Base-by-base conservation (phyloP, 92 coral and sea anemone species). In the Anthopleura xanthogrammica region DNA sequence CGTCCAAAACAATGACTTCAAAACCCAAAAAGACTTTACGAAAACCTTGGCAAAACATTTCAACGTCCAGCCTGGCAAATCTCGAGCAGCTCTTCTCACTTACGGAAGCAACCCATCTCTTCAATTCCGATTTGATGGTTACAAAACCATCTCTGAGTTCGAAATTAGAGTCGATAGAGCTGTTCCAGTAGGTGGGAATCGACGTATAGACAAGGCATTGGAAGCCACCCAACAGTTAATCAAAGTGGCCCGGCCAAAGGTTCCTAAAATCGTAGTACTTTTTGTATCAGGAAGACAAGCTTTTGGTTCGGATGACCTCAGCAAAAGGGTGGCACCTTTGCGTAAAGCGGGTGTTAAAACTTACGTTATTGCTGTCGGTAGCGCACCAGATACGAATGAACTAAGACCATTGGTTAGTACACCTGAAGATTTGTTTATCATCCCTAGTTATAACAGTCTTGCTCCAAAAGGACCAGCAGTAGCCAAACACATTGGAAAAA, bases 241-340 rank as follows among this genome's bases (percentile, higher is more conserved):
- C 66, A 73, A 78, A 10, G 85, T 72, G 29, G 88, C 88, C 11
- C 90, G 92, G 11, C 79, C 87, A 71, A 81, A 85, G 19, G 91
- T 85, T 12, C 89, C 91, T 3, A 92, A 88, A 75, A 77, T 93
- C 72, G 88, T 92, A 17, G 85, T 95, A 75, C 88, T 95, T 12
- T 81, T 95, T 36, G 92, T 97, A 41, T 88, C 95, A n/a, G 98
- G 98, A 41, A 81, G 84, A 64, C 90, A 91, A 48, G 77, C 79
- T 23, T 64, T 86, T 17, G 85, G 84, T 40, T 29, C 77, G 20
- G 90, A 76, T 60, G 79, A 81, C 20, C 79, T 93, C 41, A 85
- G 76, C 13, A 78, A 64, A 52, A 92, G 87, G 42, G 94, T 90
- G 20, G 82, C 82, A 64, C 79, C 89, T 58, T 73, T 95, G 22